Evolutionary conservation across 35 echinoderm and acorn worm species (phyloP), one percentile per base, ranked within the genome.

Genomic region (Amphiura filiformis): DNA sequence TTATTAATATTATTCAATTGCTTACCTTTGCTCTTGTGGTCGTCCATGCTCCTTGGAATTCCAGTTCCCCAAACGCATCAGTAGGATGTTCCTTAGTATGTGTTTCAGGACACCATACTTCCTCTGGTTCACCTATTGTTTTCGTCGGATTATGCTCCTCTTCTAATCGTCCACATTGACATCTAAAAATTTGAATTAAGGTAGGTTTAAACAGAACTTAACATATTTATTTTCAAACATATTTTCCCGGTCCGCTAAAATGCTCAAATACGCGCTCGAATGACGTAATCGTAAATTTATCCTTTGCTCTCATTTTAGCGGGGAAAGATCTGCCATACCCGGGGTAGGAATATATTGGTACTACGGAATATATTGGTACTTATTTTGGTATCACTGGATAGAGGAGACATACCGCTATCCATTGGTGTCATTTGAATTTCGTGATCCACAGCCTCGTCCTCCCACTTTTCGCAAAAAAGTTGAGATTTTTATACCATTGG

Each of bases 1-100:
- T n/a, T n/a, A n/a, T n/a, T n/a, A n/a, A n/a, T n/a, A 47, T 47
- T 47, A 4, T 17, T 47, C 41, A 17, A 47, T 4, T 47, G 26
- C 9, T 36, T 86, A 97, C 95, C 84, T 97, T 97, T 38, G 95
- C 95, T 49, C 88, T 39, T 1, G 84, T 93, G 2, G 91, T 83
- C 0, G 84, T 93, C 77, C 78, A 93, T 26, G 83, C 90, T 38
- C 91, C 95, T 81, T 90, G 95, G 39, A 97, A 97, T 80, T 97
- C 91, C n/a, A 97, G 76, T n/a, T 93, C 95, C 31, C 95, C 95
- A 64, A 84, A 97, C 3, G 95, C 91, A 78, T 97, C 86, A 0
- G 95, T 97, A 0, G 81, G 79, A 4, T 22, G 31, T 20, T 15
- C 61, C 23, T 56, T 56, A 0, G 95, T 97, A 80, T 93, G 88